Conservation (phyloP, 1,140 invertebrate species). For the Ganaspis sp. region DNA sequence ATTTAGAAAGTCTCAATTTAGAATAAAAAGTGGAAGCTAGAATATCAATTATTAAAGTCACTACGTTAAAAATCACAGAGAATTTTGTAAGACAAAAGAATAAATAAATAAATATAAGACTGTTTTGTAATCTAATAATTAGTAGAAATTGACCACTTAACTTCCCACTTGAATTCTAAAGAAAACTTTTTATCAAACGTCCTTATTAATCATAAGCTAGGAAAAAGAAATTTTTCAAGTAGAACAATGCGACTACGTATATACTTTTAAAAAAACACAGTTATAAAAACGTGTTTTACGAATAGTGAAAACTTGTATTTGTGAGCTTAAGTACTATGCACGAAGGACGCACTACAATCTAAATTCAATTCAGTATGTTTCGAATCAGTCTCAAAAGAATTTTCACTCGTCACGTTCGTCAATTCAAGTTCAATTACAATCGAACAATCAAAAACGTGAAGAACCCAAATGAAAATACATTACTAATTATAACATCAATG, state of each 20-base stretch:
- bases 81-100: constrained; percentile 4
- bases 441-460: neutral
- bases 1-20: neutral
- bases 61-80: neutral
- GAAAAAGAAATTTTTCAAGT: constrained; percentile 29
- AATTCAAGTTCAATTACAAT: constrained; percentile 10
- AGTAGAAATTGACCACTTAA: neutral
- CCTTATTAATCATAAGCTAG: too few relatives aligned
- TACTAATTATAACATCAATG: neutral
- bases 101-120: constrained; percentile 7
- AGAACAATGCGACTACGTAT: constrained; percentile 33
- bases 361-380: constrained; percentile 51
- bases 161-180: constrained; percentile 32
- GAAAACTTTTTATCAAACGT: too few relatives aligned
- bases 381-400: constrained; percentile 62
- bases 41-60: neutral
- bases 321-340: constrained; percentile 50
- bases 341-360: constrained; percentile 49
- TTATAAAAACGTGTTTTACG: constrained; percentile 3
- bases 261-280: neutral
- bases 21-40: neutral
- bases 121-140: constrained; percentile 10
- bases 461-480: constrained; percentile 37
- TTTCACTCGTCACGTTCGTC: constrained; percentile 36
- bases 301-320: constrained; percentile 3